These are phyloP conservation scores for Pseudois nayaur DNA, from an alignment of 2,113 vertebrate genomes.

Conservation along the genomic window DNA sequence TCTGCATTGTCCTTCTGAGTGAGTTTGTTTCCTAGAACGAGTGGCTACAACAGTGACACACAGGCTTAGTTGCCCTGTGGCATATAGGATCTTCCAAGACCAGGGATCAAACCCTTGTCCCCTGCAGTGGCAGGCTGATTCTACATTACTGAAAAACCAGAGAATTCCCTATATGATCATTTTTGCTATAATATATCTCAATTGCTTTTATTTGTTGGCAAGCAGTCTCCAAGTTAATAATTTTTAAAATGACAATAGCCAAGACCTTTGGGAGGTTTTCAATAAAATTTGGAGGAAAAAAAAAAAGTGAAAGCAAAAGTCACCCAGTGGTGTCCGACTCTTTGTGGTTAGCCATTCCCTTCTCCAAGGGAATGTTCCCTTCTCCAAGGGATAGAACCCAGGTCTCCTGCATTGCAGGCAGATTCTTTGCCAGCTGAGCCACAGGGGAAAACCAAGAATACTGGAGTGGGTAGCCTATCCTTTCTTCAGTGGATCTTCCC, in stretches of 20 bases:
- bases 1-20: too few relatives aligned
- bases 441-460: background rate
- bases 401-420: background rate
- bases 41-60: background rate
- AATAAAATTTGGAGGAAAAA: background rate
- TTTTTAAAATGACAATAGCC: background rate
- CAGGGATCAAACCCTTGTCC: background rate
- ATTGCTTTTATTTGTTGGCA: constrained; percentile 15
- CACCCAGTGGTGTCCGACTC: background rate
- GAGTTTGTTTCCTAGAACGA: too few relatives aligned
- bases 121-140: background rate
- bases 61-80: background rate
- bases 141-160: background rate
- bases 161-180: background rate
- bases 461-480: background rate
- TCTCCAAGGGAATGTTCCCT: background rate
- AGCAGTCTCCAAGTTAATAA: background rate
- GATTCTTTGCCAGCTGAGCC: background rate
- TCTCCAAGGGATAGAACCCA: background rate
- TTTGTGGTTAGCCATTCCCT: background rate
- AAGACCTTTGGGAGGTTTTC: background rate
- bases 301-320: background rate
- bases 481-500: background rate
- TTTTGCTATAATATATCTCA: background rate
- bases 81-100: background rate